Conservation (phyloP, 2,113 vertebrate species). For the Xiphophorus maculatus region DNA sequence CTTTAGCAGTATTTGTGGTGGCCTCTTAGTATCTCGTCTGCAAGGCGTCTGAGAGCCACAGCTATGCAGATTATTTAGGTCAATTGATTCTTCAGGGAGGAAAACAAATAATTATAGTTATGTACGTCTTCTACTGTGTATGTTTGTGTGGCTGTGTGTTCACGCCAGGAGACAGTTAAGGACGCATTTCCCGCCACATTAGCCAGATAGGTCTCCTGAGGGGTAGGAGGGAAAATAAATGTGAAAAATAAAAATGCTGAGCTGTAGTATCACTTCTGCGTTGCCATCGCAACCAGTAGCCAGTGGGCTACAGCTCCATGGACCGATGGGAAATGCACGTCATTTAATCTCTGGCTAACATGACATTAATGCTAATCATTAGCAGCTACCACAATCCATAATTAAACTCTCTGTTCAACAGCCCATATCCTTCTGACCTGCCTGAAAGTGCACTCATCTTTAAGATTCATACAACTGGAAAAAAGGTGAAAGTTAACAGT, state of each 20-base stretch:
- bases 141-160: constrained; percentile 16
- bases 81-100: constrained; percentile 67
- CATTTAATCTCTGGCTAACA: constrained; percentile 52
- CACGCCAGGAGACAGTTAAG: constrained; percentile 66
- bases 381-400: constrained; percentile 27
- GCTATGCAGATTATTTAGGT: constrained; percentile 60
- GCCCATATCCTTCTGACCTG: not conserved
- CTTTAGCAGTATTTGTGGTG: constrained; percentile 8
- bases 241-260: constrained; percentile 33
- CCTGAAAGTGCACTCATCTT: constrained; percentile 9
- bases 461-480: constrained; percentile 19
- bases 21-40: constrained; percentile 42
- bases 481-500: constrained; percentile 23
- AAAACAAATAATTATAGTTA: constrained; percentile 53
- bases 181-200: constrained; percentile 77
- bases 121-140: constrained; percentile 24
- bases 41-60: constrained; percentile 38
- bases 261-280: constrained; percentile 67
- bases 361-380: constrained; percentile 33
- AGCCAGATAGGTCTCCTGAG: constrained; percentile 72
- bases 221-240: constrained; percentile 37
- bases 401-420: constrained; percentile 25
- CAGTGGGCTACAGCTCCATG: constrained; percentile 52
- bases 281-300: constrained; percentile 76
- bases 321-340: constrained; percentile 64